Evolutionary conservation across 2,888 invertebrate genomes (phyloP).

Genomic region (Aporophyla lueneburgensis): DNA sequence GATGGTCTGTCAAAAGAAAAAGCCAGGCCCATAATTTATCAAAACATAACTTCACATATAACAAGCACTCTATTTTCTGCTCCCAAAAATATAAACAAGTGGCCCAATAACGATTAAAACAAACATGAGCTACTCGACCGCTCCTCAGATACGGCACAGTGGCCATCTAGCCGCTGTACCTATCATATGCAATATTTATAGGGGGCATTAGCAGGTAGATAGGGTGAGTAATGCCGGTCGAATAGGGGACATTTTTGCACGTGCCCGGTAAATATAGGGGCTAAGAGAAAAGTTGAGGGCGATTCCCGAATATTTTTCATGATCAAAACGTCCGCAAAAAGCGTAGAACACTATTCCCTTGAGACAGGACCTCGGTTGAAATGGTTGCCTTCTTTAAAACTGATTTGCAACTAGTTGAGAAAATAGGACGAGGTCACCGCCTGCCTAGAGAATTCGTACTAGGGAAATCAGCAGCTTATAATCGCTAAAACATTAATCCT

Average conservation of each 20-base stretch:
- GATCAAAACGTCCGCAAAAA: conserved; percentile 18
- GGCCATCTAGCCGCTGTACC: conserved; percentile 59
- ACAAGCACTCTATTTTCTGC: conserved; percentile 29
- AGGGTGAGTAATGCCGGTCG: conserved; percentile 84
- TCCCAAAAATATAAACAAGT: conserved; percentile 56
- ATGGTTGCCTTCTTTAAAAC: not conserved
- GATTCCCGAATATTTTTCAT: conserved; percentile 30
- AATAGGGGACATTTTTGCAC: conserved; percentile 83
- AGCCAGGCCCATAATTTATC: not conserved
- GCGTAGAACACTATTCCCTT: not conserved
- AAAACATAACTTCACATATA: conserved; percentile 7
- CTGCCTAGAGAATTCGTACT: not conserved
- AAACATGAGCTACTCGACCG: conserved; percentile 53
- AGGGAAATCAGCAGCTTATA: not conserved
- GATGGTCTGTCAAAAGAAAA: not conserved
- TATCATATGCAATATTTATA: conserved; percentile 87
- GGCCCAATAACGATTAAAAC: conserved; percentile 65
- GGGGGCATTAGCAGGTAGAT: conserved; percentile 84
- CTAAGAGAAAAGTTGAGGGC: conserved; percentile 48
- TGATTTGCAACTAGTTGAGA: not conserved
- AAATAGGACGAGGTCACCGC: not conserved
- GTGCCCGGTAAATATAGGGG: conserved; percentile 67
- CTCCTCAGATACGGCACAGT: conserved; percentile 64
- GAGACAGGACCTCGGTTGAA: not conserved
- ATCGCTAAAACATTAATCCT: not conserved